A percentile compares a stretch with the other conserved stretches of the same genome.
Conservation (phyloP, 37 sponge, comb jelly and placozoan species). For the Dysidea cf. avara region DNA sequence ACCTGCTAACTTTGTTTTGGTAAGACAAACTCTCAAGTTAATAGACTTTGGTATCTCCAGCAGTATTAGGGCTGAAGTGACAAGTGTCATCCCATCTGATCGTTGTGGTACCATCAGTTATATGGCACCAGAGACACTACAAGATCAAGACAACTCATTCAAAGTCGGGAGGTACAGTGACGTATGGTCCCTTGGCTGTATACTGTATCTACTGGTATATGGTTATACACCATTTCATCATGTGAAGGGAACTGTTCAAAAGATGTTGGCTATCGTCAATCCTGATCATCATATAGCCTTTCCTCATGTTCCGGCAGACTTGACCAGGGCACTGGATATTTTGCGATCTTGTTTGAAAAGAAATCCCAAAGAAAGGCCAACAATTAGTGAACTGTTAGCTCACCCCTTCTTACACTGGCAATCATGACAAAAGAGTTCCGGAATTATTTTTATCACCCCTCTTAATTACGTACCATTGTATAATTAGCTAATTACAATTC, state of each 20-base stretch:
- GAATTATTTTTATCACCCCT: too few relatives aligned
- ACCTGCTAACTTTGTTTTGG: constrained; percentile 78
- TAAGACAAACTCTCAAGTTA: constrained; percentile 52
- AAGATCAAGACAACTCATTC: constrained; percentile 13
- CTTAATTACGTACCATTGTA: too few relatives aligned
- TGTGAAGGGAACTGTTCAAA: constrained; percentile 41
- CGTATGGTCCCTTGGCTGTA: constrained; percentile 89
- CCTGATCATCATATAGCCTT: constrained; percentile 31
- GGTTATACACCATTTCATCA: constrained; percentile 72
- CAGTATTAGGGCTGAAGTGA: constrained; percentile 56
- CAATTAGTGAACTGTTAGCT: constrained; percentile 42
- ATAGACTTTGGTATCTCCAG: constrained; percentile 86
- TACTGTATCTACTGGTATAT: constrained; percentile 77
- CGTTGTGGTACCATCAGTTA: constrained; percentile 81
- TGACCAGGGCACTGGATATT: neutral
- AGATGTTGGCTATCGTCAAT: constrained; percentile 65
- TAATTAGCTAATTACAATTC: too few relatives aligned
- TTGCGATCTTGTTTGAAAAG: constrained; percentile 52
- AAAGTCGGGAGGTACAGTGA: constrained; percentile 72
- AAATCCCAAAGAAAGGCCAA: constrained; percentile 61
- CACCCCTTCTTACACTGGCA: constrained; percentile 26
- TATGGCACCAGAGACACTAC: constrained; percentile 87
- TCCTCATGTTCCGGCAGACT: constrained; percentile 17
- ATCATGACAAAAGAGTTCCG: too few relatives aligned
- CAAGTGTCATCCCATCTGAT: constrained; percentile 60